A percentile compares a stretch with the other conserved stretches of the same genome.
These are phyloP conservation scores for Microctonus aethiopoides DNA, from an alignment of 2,888 invertebrate genomes.

Conservation along the genomic window DNA sequence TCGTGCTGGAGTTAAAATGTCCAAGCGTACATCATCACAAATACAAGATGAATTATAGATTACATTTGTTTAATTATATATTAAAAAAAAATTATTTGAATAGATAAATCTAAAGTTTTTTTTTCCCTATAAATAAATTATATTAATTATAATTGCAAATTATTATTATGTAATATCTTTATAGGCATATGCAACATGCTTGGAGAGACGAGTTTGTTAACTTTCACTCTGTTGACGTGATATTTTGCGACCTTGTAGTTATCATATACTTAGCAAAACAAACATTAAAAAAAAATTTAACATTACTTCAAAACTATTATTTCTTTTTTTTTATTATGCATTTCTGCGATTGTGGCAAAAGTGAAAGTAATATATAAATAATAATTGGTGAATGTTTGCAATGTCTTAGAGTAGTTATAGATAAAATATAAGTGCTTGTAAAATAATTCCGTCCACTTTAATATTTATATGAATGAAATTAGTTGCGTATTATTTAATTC, in stretches of 20 bases:
- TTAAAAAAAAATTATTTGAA: background rate
- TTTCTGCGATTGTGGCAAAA: background rate
- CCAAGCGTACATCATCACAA: constrained; percentile 8
- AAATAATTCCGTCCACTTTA: background rate
- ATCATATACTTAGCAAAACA: background rate
- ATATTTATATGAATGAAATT: background rate
- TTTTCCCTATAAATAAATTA: no score
- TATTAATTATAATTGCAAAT: background rate
- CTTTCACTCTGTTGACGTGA: background rate
- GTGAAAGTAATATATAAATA: background rate
- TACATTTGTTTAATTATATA: background rate
- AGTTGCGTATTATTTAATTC: background rate
- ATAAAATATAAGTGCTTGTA: background rate
- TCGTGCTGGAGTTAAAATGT: constrained; percentile 31
- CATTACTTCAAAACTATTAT: background rate
- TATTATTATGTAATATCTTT: background rate
- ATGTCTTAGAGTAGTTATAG: background rate
- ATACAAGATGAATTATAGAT: background rate
- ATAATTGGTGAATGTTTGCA: background rate
- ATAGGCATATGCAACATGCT: background rate
- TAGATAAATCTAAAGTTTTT: no score
- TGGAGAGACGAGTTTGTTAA: background rate
- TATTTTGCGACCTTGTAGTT: no score
- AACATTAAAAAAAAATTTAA: background rate
- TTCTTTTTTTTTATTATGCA: background rate